These are phyloP conservation scores for Lithosia quadra DNA, from an alignment of 2,888 invertebrate species.

Conservation along the genomic window DNA sequence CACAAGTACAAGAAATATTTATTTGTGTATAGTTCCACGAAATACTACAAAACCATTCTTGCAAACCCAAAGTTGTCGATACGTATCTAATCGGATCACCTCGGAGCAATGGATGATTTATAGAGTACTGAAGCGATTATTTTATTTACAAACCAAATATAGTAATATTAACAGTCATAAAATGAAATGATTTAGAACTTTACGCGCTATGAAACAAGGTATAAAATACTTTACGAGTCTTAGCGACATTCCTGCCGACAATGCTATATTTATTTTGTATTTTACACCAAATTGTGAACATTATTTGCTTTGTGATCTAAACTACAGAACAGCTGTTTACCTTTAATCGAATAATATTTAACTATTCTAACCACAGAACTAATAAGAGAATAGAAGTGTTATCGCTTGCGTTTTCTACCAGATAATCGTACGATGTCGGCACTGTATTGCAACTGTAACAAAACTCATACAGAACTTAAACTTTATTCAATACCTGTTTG, in stretches of 20 bases:
- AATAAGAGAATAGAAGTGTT: too few relatives aligned
- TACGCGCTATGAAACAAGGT: slow-evolving; percentile 5
- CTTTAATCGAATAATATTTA: slow-evolving; percentile 22
- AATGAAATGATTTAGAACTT: slow-evolving; percentile 12
- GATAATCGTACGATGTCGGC: too few relatives aligned
- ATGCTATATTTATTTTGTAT: slow-evolving; percentile 17
- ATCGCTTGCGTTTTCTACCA: too few relatives aligned
- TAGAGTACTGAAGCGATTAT: background rate
- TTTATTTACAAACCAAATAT: slow-evolving; percentile 4
- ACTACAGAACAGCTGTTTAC: slow-evolving; percentile 31
- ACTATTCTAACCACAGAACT: too few relatives aligned
- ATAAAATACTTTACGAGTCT: slow-evolving; percentile 13
- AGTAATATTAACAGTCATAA: background rate
- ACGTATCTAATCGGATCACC: background rate
- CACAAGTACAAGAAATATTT: background rate
- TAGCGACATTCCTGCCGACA: background rate
- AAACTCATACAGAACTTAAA: too few relatives aligned
- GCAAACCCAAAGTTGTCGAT: background rate
- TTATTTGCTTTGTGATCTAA: slow-evolving; percentile 31
- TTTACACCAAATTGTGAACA: slow-evolving; percentile 14
- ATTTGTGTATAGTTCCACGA: background rate
- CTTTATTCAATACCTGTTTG: too few relatives aligned
- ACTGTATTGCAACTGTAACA: too few relatives aligned
- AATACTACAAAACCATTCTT: background rate
- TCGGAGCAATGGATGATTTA: slow-evolving; percentile 1